Evolutionary conservation across 2,113 vertebrate species (phyloP).

Genomic region (Hyla sarda): DNA sequence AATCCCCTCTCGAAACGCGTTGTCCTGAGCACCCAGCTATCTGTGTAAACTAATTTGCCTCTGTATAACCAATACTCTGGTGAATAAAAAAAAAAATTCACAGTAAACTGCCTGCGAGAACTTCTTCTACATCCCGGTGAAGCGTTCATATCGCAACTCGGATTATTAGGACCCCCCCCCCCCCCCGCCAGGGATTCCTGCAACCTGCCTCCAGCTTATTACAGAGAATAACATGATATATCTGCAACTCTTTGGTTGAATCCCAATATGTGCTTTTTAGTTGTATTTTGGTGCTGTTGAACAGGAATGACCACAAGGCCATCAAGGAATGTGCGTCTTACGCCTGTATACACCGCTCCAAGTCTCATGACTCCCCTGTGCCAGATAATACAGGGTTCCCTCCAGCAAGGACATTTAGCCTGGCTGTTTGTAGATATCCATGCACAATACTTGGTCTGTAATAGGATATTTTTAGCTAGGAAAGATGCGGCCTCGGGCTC

Average conservation of each 20-base stretch:
- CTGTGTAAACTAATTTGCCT: too few species aligned
- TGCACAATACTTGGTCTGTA: constrained; percentile 26
- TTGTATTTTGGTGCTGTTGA: background rate
- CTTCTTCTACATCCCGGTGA: too few species aligned
- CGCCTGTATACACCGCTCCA: background rate
- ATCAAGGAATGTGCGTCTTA: background rate
- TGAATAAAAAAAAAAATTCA: too few species aligned
- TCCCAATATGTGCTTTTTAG: background rate
- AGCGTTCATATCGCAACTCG: too few species aligned
- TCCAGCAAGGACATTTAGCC: background rate
- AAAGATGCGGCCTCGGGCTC: background rate
- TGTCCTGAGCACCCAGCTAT: too few species aligned
- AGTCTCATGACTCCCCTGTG: background rate
- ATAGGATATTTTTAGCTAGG: constrained; percentile 26
- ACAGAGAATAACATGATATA: too few species aligned
- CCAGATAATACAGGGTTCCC: background rate
- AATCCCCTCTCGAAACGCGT: too few species aligned
- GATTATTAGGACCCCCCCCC: too few species aligned
- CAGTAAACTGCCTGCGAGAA: too few species aligned
- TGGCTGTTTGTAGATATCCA: background rate
- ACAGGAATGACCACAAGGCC: background rate
- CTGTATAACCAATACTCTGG: too few species aligned
- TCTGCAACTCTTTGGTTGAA: background rate
- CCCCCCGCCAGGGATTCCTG: too few species aligned
- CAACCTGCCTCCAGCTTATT: too few species aligned